phyloP scores from a whole-genome alignment of 1,140 invertebrate genomes.

The Whitmania pigra region DNA sequence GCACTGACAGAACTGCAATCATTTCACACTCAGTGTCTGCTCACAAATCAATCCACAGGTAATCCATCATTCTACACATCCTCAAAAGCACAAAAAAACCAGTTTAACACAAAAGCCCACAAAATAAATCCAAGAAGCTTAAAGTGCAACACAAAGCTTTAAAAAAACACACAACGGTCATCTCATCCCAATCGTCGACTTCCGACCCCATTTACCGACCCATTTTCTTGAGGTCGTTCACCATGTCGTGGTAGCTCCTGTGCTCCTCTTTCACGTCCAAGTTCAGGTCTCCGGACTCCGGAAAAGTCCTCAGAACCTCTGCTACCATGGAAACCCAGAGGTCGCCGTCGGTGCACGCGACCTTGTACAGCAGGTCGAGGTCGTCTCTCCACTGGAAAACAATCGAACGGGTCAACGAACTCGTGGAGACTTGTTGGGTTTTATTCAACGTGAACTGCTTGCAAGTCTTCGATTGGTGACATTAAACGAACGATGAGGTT shows the following conservation, averaged over 20 bases:
- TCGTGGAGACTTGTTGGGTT: no score
- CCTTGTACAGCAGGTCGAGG: slow-evolving; percentile 80
- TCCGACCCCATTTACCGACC: slow-evolving; percentile 35
- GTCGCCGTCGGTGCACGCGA: slow-evolving; percentile 73
- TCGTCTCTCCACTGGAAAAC: slow-evolving; percentile 69
- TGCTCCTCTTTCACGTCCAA: slow-evolving; percentile 64
- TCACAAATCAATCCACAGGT: background rate
- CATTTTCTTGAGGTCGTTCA: slow-evolving; percentile 70
- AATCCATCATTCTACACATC: background rate
- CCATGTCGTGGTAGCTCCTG: slow-evolving; percentile 74
- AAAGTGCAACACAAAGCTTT: no score
- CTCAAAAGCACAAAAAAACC: no score
- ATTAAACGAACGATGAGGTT: no score
- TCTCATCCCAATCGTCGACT: background rate
- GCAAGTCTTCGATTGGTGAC: no score
- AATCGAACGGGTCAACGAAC: no score
- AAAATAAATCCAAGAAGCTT: background rate
- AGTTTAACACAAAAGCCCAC: background rate
- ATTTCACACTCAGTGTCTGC: no score
- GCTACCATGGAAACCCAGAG: slow-evolving; percentile 92
- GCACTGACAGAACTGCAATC: no score
- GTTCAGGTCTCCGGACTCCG: slow-evolving; percentile 69
- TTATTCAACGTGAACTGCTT: no score
- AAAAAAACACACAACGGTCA: no score
- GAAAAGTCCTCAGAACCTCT: slow-evolving; percentile 84